Base-by-base conservation (phyloP, 1,140 invertebrate genomes). In the Macrotrachela quadricornifera region DNA sequence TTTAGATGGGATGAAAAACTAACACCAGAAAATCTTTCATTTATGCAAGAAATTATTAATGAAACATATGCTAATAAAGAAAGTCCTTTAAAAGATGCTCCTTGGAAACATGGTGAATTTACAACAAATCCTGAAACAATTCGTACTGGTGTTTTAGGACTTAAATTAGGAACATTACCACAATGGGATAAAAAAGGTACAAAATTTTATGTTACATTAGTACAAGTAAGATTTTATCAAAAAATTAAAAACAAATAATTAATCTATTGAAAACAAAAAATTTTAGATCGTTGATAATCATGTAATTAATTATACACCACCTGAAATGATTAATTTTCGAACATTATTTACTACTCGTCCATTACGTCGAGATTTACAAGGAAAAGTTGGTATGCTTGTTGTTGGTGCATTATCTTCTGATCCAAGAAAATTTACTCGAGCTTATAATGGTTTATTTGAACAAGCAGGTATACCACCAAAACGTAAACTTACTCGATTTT, bases 101-200 rank as follows among this genome's bases (percentile, higher is more conserved):
- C 76, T 17, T 59, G 68, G 49, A 59, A 63, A 45, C 61, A 70
- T 61, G 68, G 70, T 14, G 64, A 77, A 60, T 90, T 83, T 81
- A 71, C 66, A 13, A 68, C 71, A 44, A 57, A 57, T 41, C 40
- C 46, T 41, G 61, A 42, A 50, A 41, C 46, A 41, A 51, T 73
- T 56, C 74, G 91, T 62, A 77, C 77, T 56, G 92, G 92, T 44
- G 63, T 95, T 1, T 80, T 97, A 64, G 87, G 81, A 0, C 75
- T 79, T 50, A 97, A 97, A 73, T 82, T 97, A 64, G 92, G 92
- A 38, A 72, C 82, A 50, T 80, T 90, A 67, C 86, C 86, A 13
- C 72, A 95, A 65, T 97, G 88, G 88, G 66, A 77, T 2, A 90
- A 84, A 68, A 75, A 81, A 71, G 90, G 90, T 1, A 76, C 76